A percentile compares a stretch with the other conserved stretches of the same genome.
These are phyloP conservation scores for Platycheirus albimanus DNA, from an alignment of 2,888 invertebrate genomes.

Conservation along the genomic window DNA sequence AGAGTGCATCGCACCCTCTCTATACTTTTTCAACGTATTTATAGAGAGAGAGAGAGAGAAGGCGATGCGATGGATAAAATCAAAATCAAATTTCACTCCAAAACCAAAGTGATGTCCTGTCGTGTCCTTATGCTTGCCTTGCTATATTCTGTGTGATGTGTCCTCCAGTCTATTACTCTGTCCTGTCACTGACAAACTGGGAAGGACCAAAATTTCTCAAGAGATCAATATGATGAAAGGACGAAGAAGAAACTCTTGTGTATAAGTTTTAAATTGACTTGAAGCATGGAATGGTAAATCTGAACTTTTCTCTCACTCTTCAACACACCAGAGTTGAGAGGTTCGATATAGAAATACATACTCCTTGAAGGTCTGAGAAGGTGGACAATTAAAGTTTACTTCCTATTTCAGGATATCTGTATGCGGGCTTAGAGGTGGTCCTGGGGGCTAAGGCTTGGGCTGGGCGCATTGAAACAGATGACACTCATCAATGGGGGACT, in stretches of 20 bases:
- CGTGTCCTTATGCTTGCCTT: slow-evolving; percentile 56
- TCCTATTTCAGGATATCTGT: slow-evolving; percentile 43
- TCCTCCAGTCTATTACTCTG: slow-evolving; percentile 62
- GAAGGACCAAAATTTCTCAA: slow-evolving; percentile 56
- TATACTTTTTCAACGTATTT: no score
- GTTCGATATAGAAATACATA: no score
- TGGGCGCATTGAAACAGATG: slow-evolving; percentile 34
- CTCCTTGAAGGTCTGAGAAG: slow-evolving; percentile 45
- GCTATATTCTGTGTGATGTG: slow-evolving; percentile 52
- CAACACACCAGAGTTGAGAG: neutral
- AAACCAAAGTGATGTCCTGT: slow-evolving; percentile 70
- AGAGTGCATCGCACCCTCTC: slow-evolving; percentile 42
- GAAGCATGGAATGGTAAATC: slow-evolving; percentile 10
- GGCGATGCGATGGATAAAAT: slow-evolving; percentile 60
- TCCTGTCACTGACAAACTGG: slow-evolving; percentile 59
- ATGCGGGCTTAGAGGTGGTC: no score
- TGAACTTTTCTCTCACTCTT: slow-evolving; percentile 53
- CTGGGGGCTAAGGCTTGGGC: no score
- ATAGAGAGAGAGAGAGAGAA: neutral
- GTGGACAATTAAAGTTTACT: slow-evolving; percentile 72
- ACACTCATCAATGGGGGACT: slow-evolving; percentile 47
- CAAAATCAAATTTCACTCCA: slow-evolving; percentile 69
- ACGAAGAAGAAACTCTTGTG: slow-evolving; percentile 47
- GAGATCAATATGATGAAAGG: slow-evolving; percentile 58
- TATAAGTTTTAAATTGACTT: slow-evolving; percentile 64